Evolutionary conservation across 1,140 invertebrate genomes (phyloP).

Genomic region (Dufourea novaeangliae): DNA sequence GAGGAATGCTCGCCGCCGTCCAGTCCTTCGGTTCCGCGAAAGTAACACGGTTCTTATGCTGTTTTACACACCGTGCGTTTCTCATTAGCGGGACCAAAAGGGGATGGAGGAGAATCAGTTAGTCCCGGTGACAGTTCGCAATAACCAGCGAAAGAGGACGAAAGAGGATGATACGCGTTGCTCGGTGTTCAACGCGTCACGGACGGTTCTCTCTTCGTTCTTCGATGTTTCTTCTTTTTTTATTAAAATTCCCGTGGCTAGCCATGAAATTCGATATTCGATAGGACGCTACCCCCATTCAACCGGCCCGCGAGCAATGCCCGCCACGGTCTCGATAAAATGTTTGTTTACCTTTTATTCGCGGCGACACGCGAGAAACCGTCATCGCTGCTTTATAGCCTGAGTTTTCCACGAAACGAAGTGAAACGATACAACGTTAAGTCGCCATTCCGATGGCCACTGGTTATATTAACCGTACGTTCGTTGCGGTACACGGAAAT

Average conservation of each 20-base stretch:
- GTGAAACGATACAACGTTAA: too few relatives aligned
- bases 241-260: conserved; percentile 1
- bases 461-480: too few relatives aligned
- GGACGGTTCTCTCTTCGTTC: too few relatives aligned
- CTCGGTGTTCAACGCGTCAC: too few relatives aligned
- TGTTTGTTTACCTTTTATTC: not conserved
- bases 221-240: not conserved
- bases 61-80: conserved; percentile 21
- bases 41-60: conserved; percentile 2
- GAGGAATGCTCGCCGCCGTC: not conserved
- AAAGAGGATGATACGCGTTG: too few relatives aligned
- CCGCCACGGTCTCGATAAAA: not conserved
- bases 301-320: not conserved
- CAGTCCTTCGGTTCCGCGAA: not conserved
- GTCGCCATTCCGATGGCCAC: too few relatives aligned
- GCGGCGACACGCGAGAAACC: not conserved
- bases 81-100: conserved; percentile 16
- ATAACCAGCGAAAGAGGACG: too few relatives aligned
- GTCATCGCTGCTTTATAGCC: not conserved
- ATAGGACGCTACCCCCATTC: not conserved
- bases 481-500: too few relatives aligned
- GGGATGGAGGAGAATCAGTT: conserved; percentile 19
- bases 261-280: conserved; percentile 12
- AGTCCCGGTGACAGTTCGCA: not conserved
- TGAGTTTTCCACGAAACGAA: not conserved